Evolutionary conservation across 1,140 invertebrate genomes (phyloP).

Genomic region (Drosophila truncata): DNA sequence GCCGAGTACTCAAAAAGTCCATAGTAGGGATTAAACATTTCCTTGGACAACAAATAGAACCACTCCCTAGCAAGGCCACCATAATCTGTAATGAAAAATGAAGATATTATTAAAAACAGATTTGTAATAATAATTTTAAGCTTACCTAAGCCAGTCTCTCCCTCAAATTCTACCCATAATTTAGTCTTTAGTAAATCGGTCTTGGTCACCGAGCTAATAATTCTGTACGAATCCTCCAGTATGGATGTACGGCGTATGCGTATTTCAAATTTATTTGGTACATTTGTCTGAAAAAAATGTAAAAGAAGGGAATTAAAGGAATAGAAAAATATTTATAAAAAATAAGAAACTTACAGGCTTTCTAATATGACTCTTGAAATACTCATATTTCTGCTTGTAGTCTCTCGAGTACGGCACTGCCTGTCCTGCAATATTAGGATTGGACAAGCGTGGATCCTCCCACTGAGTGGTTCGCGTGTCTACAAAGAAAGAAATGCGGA

Average conservation of each 20-base stretch:
- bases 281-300: slow-evolving; percentile 90
- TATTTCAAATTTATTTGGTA: slow-evolving; percentile 99
- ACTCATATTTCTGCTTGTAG: slow-evolving; percentile 99
- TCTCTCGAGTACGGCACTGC: slow-evolving; percentile 98
- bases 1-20: slow-evolving; percentile 99
- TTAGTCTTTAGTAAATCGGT: slow-evolving; percentile 97
- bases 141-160: slow-evolving; percentile 92
- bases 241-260: slow-evolving; percentile 96
- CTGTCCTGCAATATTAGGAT: slow-evolving; percentile 98
- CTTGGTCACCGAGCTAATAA: slow-evolving; percentile 93
- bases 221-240: slow-evolving; percentile 97
- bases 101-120: not conserved
- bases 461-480: slow-evolving; percentile 98
- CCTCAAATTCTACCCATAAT: slow-evolving; percentile 99
- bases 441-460: slow-evolving; percentile 99
- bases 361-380: slow-evolving; percentile 97
- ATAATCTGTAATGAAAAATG: slow-evolving; percentile 90
- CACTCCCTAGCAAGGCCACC: slow-evolving; percentile 98
- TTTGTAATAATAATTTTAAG: not conserved
- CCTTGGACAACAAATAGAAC: slow-evolving; percentile 99
- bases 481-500: slow-evolving; percentile 86
- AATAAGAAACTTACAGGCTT: slow-evolving; percentile 92
- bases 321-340: slow-evolving; percentile 11
- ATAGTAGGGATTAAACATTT: slow-evolving; percentile 99
- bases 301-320: fast-evolving